Base-by-base conservation (phyloP, 2,113 vertebrate genomes). In the Eolophus roseicapilla region DNA sequence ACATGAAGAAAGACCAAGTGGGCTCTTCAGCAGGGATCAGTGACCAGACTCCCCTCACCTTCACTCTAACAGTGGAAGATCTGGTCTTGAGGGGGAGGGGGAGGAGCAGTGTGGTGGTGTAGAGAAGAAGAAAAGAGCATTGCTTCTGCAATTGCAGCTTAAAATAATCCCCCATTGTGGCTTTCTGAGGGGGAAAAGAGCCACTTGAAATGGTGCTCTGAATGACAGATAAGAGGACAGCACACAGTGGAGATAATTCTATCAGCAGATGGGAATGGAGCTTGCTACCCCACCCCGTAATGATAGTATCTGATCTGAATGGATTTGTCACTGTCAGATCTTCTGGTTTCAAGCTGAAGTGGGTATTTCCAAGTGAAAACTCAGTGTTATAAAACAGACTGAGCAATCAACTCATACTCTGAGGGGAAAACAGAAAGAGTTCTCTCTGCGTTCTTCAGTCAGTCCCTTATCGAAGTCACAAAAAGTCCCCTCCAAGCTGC, bases 121-220 rank as follows among this genome's bases (percentile, higher is more conserved):
- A 27, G 10, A 16, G 20, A 33, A 52, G 27, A 15, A 59, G 8
- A 59, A 60, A 46, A 43, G 7, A 59, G 43, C 20, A 57, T 29
- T 84, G 69, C 80, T 93, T 87, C 95, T 96, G 86, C 73, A 92
- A 82, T 33, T 92, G 76, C 55, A 82, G 39, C 28, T 93, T 73
- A 73, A 88, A 96, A 79, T 86, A 88, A 88, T 68, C 52, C 67
- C 39, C 68, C 3, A 0, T 2, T 53, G 79, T 78, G 92, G 93
- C 82, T 92, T 95, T 95, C 55, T 84, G 77, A 84, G 24, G 69
- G 69, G 69, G 69, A 84, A 82, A 96, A 69, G 83, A 91, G 69
- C 13, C 53, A 41, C 41, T 76, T 76, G 57, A 93, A 91, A 76
- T 13, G n/a, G 15, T 65, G 65, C 86, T 87, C 83, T 59, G 33